Conservation (phyloP, 1,140 invertebrate genomes). For the Hermetia illucens region DNA sequence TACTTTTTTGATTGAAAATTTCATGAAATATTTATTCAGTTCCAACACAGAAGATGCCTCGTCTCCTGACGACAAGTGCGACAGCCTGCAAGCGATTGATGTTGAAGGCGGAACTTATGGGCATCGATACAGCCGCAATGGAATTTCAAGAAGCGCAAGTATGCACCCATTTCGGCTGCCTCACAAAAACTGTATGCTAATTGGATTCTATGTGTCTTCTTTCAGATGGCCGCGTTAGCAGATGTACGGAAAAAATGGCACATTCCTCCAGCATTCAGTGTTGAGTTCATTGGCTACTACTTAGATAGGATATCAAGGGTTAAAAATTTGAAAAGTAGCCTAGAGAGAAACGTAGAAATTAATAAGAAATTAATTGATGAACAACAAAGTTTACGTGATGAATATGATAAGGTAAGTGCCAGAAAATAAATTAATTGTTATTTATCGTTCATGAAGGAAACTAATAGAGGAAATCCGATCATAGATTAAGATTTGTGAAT, state of each 20-base stretch:
- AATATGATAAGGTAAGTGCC: slow-evolving; percentile 59
- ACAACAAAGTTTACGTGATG: slow-evolving; percentile 53
- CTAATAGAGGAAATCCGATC: too few species aligned
- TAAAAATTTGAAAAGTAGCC: slow-evolving; percentile 57
- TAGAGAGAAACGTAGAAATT: slow-evolving; percentile 59
- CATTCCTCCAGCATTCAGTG: slow-evolving; percentile 77
- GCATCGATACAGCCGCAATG: slow-evolving; percentile 60
- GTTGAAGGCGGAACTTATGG: slow-evolving; percentile 81
- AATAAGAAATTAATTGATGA: slow-evolving; percentile 56
- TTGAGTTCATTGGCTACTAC: slow-evolving; percentile 91
- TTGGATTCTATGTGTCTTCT: not conserved
- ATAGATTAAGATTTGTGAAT: too few species aligned
- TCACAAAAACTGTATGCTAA: not conserved
- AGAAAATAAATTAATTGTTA: too few species aligned
- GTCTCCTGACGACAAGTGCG: slow-evolving; percentile 77
- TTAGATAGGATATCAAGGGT: slow-evolving; percentile 68
- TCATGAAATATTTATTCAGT: slow-evolving; percentile 37
- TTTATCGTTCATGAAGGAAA: too few species aligned
- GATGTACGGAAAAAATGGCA: slow-evolving; percentile 89
- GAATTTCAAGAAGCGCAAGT: slow-evolving; percentile 67
- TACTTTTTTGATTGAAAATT: slow-evolving; percentile 3
- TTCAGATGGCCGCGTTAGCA: slow-evolving; percentile 50
- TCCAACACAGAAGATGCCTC: slow-evolving; percentile 86
- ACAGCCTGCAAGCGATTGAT: slow-evolving; percentile 72
- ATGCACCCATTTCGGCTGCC: too few species aligned